Evolutionary conservation across 2,113 vertebrate species (phyloP), one percentile per base, ranked within the genome.

Genomic region (Oenanthe melanoleuca): DNA sequence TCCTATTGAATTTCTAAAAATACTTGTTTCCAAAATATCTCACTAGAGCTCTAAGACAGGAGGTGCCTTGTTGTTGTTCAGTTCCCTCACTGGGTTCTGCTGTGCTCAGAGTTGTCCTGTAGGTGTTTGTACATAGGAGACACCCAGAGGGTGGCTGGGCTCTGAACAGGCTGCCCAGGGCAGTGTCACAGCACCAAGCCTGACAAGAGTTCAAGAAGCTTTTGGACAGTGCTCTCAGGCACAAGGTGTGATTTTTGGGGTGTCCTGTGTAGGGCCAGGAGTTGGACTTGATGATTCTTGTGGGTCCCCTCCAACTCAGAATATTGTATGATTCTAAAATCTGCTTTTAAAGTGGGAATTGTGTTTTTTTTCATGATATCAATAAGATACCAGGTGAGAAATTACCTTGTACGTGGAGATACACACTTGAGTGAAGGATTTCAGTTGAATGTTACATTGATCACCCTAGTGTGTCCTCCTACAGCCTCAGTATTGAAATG

Each of bases 391-490:
- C 21, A 29, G 18, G 8, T 45, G 57, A 61, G 31, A 37, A 28
- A 37, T 12, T 65, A 7, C 0, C 2, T 8, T 1, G 0, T 25
- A 8, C 42, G 12, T 57, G 52, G n/a, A 52, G n/a, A 28, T 38
- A 25, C 3, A 2, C 44, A 25, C 5, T 45, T 50, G 57, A 34
- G 19, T 82, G 47, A 61, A 72, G n/a, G 55, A 65, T 80, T 89
- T 84, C 29, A 50, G 12, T 6, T 44, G 38, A 7, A 37, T 77
- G 42, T 79, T 78, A 8, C 11, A 57, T 21, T 38, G 25, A 40
- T 59, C 69, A 49, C n/a, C 14, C 81, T 11, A 34, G 52, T 33
- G 31, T 45, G 14, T 57, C 59, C 40, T 80, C 44, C 28, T 82
- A 47, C 23, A 69, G 34, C 56, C 7, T 38, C 11, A 18, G 7